Evolutionary conservation across 2,797 vertebrate species (phyloP), one percentile per base, ranked within the genome.

Genomic region (Tadarida brasiliensis): DNA sequence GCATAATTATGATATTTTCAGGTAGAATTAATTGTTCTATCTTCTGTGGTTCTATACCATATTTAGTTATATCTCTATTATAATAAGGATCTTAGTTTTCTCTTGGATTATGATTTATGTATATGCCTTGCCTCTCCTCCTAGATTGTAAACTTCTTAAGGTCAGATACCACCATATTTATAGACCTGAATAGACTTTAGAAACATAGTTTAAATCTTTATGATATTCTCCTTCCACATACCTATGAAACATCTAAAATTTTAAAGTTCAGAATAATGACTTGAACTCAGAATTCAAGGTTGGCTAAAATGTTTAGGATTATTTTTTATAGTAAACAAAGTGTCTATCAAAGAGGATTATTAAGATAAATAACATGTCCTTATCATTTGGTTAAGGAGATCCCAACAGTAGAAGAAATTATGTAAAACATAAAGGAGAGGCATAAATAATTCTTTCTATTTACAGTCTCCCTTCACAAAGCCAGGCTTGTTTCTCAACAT

Each of bases 251-350:
- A 89, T 80, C 65, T 94, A 63, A 97, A 80, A 65, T 65, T 94
- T 96, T 56, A 67, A 94, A 91, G 85, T 94, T 96, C 20, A 91
- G 54, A 95, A 82, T 90, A 73, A 83, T 83, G 11, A 95, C 11
- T 96, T 95, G 84, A 92, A 90, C 56, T 97, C 56, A 96, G 70
- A 95, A 95, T 94, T 96, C 86, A 97, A 93, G 56, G 39, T 92
- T 91, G 88, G 49, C 67, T 96, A 88, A 92, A 39, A 93, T 67
- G 15, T 15, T 83, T 90, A 85, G 74, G 33, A 85, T 87, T 73
- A 35, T 68, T 74, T 33, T 93, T 96, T 57, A 74, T 12, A 65
- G n/a, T 87, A 90, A 86, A 77, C 2, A 83, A 86, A 95, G 86
- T 70, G 39, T 35, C 88, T 67, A 85, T 73, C 28, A 76, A 71